Evolutionary conservation across 2,888 invertebrate genomes (phyloP).

Genomic region (Ophonus ardosiacus): DNA sequence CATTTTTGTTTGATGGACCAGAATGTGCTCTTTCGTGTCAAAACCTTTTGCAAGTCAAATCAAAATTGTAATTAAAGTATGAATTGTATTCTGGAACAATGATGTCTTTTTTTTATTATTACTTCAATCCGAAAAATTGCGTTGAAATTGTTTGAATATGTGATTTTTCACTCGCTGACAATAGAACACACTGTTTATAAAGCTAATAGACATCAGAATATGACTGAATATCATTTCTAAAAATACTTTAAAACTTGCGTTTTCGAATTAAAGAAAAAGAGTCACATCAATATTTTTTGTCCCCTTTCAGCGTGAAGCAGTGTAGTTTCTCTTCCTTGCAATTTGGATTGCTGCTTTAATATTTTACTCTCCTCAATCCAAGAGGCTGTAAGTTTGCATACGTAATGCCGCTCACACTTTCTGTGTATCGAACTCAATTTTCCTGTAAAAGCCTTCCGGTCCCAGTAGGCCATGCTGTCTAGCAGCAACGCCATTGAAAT

Average conservation of each 20-base stretch:
- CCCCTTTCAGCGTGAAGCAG: neutral
- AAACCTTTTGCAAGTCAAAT: slow-evolving; percentile 27
- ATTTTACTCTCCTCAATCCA: neutral
- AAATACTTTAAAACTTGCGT: too few relatives aligned
- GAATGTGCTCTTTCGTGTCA: neutral
- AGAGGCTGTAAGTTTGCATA: slow-evolving; percentile 20
- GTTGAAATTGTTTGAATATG: too few relatives aligned
- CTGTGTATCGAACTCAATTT: slow-evolving; percentile 37
- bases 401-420: slow-evolving; percentile 16
- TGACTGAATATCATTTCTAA: too few relatives aligned
- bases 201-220: too few relatives aligned
- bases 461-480: slow-evolving; percentile 39
- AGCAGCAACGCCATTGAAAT: slow-evolving; percentile 23
- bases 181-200: too few relatives aligned
- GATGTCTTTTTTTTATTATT: too few relatives aligned
- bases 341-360: neutral
- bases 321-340: neutral
- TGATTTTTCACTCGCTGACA: too few relatives aligned
- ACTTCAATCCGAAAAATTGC: too few relatives aligned
- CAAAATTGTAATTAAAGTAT: neutral
- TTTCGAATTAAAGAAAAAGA: too few relatives aligned
- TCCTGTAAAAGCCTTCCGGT: slow-evolving; percentile 20
- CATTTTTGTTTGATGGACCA: slow-evolving; percentile 26
- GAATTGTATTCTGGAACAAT: slow-evolving; percentile 13
- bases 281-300: too few relatives aligned